phyloP scores from a whole-genome alignment of 2,113 vertebrate species.

The Saguinus imperator region DNA sequence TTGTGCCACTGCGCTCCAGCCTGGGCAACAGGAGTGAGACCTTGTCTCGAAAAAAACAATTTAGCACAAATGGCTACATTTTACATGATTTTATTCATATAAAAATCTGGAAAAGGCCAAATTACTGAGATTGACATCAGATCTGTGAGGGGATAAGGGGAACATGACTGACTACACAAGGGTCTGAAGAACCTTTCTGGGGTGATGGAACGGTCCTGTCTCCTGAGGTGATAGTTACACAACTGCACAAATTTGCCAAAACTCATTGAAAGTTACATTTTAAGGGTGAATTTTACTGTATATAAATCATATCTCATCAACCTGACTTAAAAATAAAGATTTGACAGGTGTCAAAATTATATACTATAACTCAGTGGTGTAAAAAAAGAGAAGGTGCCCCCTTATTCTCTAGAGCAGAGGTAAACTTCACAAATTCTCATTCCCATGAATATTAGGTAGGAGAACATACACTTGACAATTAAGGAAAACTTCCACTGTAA shows the following conservation, averaged over 20 bases:
- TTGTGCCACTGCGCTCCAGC: too few species aligned
- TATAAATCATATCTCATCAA: too few species aligned
- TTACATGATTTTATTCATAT: background rate
- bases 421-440: background rate
- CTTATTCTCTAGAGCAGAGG: background rate
- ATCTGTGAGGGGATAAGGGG: background rate
- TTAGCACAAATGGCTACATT: background rate
- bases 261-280: background rate
- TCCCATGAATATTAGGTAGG: background rate
- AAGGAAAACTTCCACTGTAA: background rate
- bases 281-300: background rate
- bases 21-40: background rate
- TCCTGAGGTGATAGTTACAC: background rate
- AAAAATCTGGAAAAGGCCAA: conserved; percentile 27
- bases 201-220: background rate
- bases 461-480: background rate
- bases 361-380: background rate
- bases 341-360: background rate
- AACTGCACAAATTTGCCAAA: background rate
- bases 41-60: background rate
- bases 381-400: background rate
- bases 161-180: background rate
- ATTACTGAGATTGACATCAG: background rate
- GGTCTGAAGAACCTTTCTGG: background rate
- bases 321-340: too few species aligned